Base-by-base conservation (phyloP, 1,140 invertebrate genomes). In the Heliconius eleuchia region DNA sequence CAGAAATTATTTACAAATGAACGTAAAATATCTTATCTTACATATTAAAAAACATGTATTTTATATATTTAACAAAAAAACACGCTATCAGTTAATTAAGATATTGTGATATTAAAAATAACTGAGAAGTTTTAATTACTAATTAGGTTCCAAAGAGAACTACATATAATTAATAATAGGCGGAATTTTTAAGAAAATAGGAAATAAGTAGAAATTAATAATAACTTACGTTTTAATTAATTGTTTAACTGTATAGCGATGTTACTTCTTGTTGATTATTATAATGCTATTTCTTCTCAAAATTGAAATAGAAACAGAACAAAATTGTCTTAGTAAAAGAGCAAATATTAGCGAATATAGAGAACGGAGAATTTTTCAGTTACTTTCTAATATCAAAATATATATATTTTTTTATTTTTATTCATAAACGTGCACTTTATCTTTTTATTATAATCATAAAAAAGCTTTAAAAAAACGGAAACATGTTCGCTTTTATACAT, bases 1-100 rank as follows among this genome's bases (percentile, higher is more conserved):
- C 50, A 42, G 37, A 74, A 78, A 74, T 74, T 74, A 73, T 78
- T 78, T n/a, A 74, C 50, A 78, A 78, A 74, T 23, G 55, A 78
- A 73, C 71, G 57, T 66, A 73, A 66, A 74, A 73, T 46, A 66
- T 60, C 55, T 74, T 78, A 78, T 78, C 72, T 74, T 27, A 46
- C 34, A 78, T 73, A 78, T 74, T 66, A 55, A 71, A 37, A 52
- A 78, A 75, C 50, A 66, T 42, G 37, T 75, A 70, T 13, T 46
- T 46, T 46, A 46, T 46, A 46, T 71, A 50, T 50, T 66, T 42
- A 30, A 76, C 46, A 75, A 66, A 52, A 52, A 76, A 71, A 52
- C 23, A 46, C 27, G 55, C 34, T 75, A 76, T 70, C 37, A 71
- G 39, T 60, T 70, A 76, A 76, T 70, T 70, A 46, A 42, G 57